A percentile compares a stretch with the other conserved stretches of the same genome.
These are phyloP conservation scores for Isurus oxyrinchus DNA, from an alignment of 2,113 vertebrate species.

Conservation along the genomic window DNA sequence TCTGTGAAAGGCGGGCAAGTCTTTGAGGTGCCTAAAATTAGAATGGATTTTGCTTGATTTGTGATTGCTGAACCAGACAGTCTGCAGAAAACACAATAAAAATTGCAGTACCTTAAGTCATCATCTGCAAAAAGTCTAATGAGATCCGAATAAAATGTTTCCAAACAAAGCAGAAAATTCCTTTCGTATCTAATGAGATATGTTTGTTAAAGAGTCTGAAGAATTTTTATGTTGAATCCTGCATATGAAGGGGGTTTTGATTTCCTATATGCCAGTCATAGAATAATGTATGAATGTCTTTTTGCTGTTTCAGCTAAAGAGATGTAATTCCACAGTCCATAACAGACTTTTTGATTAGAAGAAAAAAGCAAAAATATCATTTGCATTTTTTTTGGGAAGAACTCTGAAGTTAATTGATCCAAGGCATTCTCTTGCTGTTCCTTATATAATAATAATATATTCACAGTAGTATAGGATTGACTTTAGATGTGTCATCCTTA, in stretches of 20 bases:
- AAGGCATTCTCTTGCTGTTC: background rate
- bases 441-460: background rate
- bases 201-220: background rate
- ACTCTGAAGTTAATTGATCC: background rate
- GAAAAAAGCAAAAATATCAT: background rate
- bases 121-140: background rate
- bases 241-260: background rate
- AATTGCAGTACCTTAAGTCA: background rate
- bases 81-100: background rate
- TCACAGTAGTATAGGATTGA: background rate
- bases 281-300: slow-evolving; percentile 8
- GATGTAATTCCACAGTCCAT: background rate
- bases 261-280: background rate
- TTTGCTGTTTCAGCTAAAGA: background rate
- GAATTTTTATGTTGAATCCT: background rate
- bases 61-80: background rate
- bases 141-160: background rate
- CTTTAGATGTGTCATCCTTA: background rate
- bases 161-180: slow-evolving; percentile 12
- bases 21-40: slow-evolving; percentile 9
- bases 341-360: slow-evolving; percentile 23
- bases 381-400: slow-evolving; percentile 1
- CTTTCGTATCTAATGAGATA: background rate
- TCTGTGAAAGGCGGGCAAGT: background rate
- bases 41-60: background rate